Conservation (phyloP, 2,888 invertebrate species). For the Pristionchus fissidentatus region DNA sequence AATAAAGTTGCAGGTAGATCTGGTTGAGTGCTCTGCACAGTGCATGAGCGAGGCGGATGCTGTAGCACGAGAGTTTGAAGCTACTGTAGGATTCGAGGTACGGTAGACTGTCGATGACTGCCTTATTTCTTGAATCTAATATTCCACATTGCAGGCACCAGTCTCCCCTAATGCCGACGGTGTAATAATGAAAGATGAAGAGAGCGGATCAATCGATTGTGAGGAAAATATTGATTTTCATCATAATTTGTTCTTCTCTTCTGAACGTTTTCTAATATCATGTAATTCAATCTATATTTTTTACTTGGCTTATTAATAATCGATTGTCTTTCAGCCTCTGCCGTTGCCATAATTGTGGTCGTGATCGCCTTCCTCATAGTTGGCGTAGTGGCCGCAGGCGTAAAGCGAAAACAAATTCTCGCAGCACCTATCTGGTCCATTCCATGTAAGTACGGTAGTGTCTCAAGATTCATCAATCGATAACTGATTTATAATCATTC, state of each 20-base stretch:
- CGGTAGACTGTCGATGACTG: too few species aligned
- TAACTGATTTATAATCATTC: not conserved
- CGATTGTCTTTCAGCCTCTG: too few species aligned
- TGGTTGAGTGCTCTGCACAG: conserved; percentile 54
- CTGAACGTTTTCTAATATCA: too few species aligned
- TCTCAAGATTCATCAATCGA: not conserved
- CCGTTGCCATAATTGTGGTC: not conserved
- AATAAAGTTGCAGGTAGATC: conserved; percentile 59
- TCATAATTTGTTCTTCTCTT: too few species aligned
- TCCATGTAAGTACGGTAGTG: not conserved
- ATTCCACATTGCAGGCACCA: too few species aligned
- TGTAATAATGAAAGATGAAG: too few species aligned
- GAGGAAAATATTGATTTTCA: too few species aligned
- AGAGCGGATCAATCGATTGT: too few species aligned
- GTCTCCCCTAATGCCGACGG: too few species aligned
- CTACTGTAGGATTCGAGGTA: conserved; percentile 63
- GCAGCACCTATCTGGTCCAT: conserved; percentile 52
- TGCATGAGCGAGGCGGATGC: conserved; percentile 66
- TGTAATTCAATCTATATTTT: too few species aligned
- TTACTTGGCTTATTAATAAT: too few species aligned
- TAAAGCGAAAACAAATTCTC: conserved; percentile 51
- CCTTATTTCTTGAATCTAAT: too few species aligned
- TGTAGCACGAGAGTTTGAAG: conserved; percentile 67
- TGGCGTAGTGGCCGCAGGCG: conserved; percentile 38
- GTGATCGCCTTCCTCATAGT: conserved; percentile 46